Percentiles rank a stretch among this genome's conserved stretches.
Evolutionary conservation across 2,797 vertebrate species (phyloP).

Genomic region (Pseudochirops cupreus): DNA sequence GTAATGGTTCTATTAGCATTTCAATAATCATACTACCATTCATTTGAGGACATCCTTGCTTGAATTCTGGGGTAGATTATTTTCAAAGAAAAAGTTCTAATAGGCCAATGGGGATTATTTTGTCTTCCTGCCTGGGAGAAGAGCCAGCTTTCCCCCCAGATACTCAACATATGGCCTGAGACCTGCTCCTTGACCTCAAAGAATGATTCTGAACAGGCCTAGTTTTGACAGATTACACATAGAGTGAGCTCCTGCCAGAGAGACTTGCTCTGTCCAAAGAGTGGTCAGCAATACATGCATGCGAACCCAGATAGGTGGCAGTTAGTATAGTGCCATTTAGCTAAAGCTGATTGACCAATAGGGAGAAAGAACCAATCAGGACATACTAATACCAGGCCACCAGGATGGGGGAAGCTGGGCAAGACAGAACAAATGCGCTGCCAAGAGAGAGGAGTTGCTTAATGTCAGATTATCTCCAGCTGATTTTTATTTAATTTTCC

Average conservation of each 20-base stretch:
- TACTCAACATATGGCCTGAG: constrained; percentile 40
- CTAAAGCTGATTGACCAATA: background rate
- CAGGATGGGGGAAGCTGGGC: background rate
- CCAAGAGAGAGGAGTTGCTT: constrained; percentile 42
- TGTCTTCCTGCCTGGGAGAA: constrained; percentile 55
- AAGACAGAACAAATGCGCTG: background rate
- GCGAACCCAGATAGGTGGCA: background rate
- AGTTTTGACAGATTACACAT: constrained; percentile 27
- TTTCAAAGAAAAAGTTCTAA: constrained; percentile 19
- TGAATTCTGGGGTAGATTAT: background rate
- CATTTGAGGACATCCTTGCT: constrained; percentile 1
- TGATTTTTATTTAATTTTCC: constrained; percentile 13
- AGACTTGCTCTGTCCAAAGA: background rate
- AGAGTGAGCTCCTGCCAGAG: background rate
- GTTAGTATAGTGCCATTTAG: background rate
- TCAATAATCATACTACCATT: background rate
- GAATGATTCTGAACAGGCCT: constrained; percentile 47
- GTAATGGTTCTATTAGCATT: background rate
- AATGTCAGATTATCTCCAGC: background rate
- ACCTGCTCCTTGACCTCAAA: constrained; percentile 53
- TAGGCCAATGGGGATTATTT: constrained; percentile 14
- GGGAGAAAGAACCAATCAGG: background rate
- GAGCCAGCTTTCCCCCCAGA: constrained; percentile 38
- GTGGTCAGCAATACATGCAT: background rate
- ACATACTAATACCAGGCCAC: background rate